Percentiles rank a stretch among this genome's conserved stretches.
Evolutionary conservation across 2,113 vertebrate genomes (phyloP).

Genomic region (Tragulus kanchil): DNA sequence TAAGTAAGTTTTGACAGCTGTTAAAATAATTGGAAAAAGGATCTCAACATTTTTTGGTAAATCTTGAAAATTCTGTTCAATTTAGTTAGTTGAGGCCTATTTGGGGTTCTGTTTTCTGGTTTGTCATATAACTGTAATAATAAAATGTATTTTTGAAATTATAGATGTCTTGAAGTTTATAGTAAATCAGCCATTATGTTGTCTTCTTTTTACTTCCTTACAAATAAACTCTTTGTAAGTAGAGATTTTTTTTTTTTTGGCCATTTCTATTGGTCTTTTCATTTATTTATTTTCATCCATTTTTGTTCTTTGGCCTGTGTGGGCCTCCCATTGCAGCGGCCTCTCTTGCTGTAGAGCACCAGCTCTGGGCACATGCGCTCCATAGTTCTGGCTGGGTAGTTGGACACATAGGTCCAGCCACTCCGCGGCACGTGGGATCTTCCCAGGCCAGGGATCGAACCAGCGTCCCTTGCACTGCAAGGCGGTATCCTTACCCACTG

Average conservation of each 20-base stretch:
- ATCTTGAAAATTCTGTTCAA: constrained; percentile 45
- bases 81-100: constrained; percentile 33
- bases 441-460: too few relatives aligned
- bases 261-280: too few relatives aligned
- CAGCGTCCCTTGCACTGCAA: too few relatives aligned
- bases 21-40: constrained; percentile 67
- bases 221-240: constrained; percentile 50
- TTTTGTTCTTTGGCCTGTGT: too few relatives aligned
- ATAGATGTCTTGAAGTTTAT: constrained; percentile 20
- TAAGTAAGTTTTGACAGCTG: constrained; percentile 68
- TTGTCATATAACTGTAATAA: background rate
- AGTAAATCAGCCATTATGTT: constrained; percentile 13
- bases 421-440: too few relatives aligned
- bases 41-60: constrained; percentile 58
- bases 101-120: constrained; percentile 33
- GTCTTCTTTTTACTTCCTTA: constrained; percentile 19
- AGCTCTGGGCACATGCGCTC: too few relatives aligned
- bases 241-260: background rate
- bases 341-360: too few relatives aligned
- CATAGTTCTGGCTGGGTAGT: too few relatives aligned
- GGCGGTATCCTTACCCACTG: too few relatives aligned
- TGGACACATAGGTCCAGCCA: too few relatives aligned
- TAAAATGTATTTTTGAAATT: constrained; percentile 42
- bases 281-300: too few relatives aligned
- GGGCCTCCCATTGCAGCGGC: too few relatives aligned